Conservation (phyloP, 2,888 invertebrate genomes). For the Meghimatium bilineatum region DNA sequence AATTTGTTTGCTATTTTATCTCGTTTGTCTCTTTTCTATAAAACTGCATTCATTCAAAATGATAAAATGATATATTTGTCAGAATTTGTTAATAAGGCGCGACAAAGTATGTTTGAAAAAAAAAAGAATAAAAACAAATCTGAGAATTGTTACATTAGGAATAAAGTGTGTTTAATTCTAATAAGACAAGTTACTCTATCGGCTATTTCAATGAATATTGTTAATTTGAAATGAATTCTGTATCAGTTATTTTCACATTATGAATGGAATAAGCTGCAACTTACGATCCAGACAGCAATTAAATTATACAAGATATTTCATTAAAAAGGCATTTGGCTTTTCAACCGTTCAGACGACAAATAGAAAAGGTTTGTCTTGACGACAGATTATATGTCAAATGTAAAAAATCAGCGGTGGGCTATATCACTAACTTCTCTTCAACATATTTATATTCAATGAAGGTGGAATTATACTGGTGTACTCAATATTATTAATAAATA, state of each 20-base stretch:
- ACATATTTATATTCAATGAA: too few relatives aligned
- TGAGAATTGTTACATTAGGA: too few relatives aligned
- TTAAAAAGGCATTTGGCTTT: background rate
- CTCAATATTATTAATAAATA: too few relatives aligned
- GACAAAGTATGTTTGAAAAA: too few relatives aligned
- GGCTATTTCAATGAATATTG: background rate
- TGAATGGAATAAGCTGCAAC: background rate
- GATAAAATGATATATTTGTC: too few relatives aligned
- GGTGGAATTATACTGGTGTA: too few relatives aligned
- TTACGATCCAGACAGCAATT: background rate
- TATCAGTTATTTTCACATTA: background rate
- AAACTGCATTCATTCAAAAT: too few relatives aligned
- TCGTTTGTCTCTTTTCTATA: too few relatives aligned
- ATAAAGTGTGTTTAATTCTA: background rate
- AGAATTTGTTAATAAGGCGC: too few relatives aligned
- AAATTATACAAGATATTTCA: background rate
- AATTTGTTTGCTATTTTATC: too few relatives aligned
- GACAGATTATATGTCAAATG: background rate
- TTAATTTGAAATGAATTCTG: background rate
- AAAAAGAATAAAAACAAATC: too few relatives aligned
- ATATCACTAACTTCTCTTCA: background rate
- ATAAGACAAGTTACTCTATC: background rate
- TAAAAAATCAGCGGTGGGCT: background rate
- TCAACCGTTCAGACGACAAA: background rate
- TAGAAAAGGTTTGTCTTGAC: background rate